Percentiles rank a stretch among this genome's conserved stretches.
Conservation (phyloP, 1,140 invertebrate species). For the Apocrypta bakeri region DNA sequence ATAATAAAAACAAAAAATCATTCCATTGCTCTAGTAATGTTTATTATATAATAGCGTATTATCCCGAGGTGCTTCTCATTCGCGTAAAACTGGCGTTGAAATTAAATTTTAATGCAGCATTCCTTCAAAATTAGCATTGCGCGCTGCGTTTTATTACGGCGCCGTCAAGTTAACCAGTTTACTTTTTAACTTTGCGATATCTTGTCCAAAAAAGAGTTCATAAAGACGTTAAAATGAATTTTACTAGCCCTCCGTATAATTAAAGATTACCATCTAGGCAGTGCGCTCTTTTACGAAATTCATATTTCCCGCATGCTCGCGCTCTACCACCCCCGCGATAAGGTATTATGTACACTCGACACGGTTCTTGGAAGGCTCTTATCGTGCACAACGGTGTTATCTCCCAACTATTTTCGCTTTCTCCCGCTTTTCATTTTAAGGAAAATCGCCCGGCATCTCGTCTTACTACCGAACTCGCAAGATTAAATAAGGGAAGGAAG, state of each 20-base stretch:
- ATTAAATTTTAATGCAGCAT: background rate
- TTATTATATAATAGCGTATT: no score
- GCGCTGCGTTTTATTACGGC: background rate
- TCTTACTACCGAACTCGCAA: background rate
- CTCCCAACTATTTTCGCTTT: conserved; percentile 9
- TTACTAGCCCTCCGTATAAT: conserved; percentile 3
- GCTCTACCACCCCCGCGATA: background rate
- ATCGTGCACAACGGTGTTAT: conserved; percentile 17
- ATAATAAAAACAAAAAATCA: background rate
- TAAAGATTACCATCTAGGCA: background rate
- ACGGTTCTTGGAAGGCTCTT: background rate
- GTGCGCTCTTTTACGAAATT: background rate
- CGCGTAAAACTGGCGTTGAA: background rate
- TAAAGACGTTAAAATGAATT: background rate
- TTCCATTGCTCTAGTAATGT: background rate
- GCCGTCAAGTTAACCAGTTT: background rate
- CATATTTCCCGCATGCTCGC: conserved; percentile 1
- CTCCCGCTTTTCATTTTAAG: conserved; percentile 10
- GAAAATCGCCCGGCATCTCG: background rate
- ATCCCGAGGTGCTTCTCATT: no score
- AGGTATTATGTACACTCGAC: conserved; percentile 3
- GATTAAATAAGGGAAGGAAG: conserved; percentile 1
- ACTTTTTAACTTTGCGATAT: background rate
- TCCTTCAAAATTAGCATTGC: background rate
- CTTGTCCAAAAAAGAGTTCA: background rate